Conservation (phyloP, 2,888 invertebrate genomes). For the Biston betularia region DNA sequence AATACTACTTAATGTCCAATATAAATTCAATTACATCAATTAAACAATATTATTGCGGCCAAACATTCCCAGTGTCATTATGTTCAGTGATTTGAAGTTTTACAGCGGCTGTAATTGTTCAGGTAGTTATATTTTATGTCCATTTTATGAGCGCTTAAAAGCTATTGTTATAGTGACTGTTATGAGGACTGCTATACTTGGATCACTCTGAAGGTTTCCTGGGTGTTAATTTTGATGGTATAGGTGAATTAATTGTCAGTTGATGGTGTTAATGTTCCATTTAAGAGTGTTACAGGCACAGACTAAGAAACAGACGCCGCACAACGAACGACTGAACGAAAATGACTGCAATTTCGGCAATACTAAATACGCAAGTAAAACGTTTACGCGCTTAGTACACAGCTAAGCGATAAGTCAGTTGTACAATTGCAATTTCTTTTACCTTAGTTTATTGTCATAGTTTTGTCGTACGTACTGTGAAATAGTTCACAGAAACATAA, state of each 20-base stretch:
- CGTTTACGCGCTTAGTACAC: no score
- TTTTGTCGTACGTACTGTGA: no score
- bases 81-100: conserved; percentile 45
- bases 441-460: no score
- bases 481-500: no score
- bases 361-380: no score
- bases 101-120: conserved; percentile 42
- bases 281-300: not conserved
- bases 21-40: conserved; percentile 36
- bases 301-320: not conserved
- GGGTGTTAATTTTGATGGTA: conserved; percentile 28
- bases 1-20: conserved; percentile 25
- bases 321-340: not conserved
- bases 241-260: conserved; percentile 32
- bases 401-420: no score
- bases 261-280: conserved; percentile 9
- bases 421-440: no score
- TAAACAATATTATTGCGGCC: conserved; percentile 27
- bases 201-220: conserved; percentile 27
- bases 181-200: conserved; percentile 23
- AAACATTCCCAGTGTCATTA: conserved; percentile 35
- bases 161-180: conserved; percentile 34
- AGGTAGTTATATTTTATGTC: conserved; percentile 39
- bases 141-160: conserved; percentile 42
- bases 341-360: no score